These are phyloP conservation scores for Magallana gigas DNA, from an alignment of 1,140 invertebrate genomes.

Conservation along the genomic window DNA sequence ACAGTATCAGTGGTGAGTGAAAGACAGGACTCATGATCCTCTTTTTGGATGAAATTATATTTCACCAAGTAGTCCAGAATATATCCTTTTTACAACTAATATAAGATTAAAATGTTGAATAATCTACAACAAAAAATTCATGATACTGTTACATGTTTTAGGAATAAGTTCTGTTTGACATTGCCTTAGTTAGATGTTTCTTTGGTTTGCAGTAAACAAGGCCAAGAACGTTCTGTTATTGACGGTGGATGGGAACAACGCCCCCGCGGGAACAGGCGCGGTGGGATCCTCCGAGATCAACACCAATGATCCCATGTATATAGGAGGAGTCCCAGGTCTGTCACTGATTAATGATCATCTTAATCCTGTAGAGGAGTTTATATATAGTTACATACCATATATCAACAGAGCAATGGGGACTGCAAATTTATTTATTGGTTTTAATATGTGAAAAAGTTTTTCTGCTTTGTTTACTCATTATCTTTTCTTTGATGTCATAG, in stretches of 20 bases:
- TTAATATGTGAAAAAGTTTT: too few relatives aligned
- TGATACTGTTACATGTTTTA: neutral
- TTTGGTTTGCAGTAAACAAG: conserved; percentile 86
- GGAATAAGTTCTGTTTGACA: neutral
- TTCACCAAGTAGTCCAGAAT: neutral
- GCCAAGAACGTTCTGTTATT: conserved; percentile 90
- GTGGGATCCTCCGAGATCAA: conserved; percentile 85
- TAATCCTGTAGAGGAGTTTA: neutral
- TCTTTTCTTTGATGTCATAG: too few relatives aligned
- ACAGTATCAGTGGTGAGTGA: conserved; percentile 88
- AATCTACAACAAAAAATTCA: neutral
- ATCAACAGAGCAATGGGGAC: too few relatives aligned
- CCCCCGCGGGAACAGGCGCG: conserved; percentile 84
- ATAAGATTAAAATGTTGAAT: neutral
- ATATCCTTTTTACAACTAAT: too few relatives aligned
- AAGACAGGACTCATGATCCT: too few relatives aligned
- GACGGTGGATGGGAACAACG: conserved; percentile 87
- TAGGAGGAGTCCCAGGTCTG: conserved; percentile 89
- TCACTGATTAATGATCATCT: neutral
- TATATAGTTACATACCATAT: too few relatives aligned
- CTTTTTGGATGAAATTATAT: too few relatives aligned
- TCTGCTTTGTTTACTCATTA: too few relatives aligned
- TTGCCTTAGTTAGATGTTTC: neutral
- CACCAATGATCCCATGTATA: conserved; percentile 91
- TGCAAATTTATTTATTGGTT: too few relatives aligned